Conservation (phyloP, 1,140 invertebrate genomes). For the Trissolcus basalis region DNA sequence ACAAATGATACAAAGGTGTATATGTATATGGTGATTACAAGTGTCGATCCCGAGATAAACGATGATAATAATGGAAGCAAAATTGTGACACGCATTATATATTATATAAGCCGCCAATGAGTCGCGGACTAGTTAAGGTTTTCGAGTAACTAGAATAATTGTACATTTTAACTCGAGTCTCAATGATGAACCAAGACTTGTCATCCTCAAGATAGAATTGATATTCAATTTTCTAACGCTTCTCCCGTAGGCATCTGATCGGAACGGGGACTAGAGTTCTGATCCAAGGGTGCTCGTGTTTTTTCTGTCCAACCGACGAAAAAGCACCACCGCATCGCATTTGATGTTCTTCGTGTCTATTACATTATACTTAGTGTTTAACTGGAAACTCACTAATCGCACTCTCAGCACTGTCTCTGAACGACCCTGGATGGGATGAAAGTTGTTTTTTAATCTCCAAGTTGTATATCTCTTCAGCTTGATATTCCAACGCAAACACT, state of each 20-base stretch:
- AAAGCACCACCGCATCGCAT: background rate
- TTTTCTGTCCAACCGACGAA: background rate
- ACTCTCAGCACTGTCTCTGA: constrained; percentile 22
- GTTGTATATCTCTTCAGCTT: constrained; percentile 18
- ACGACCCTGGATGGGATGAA: constrained; percentile 3
- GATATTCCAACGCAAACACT: background rate
- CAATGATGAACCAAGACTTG: constrained; percentile 10
- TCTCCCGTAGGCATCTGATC: constrained; percentile 19
- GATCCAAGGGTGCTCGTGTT: constrained; percentile 8
- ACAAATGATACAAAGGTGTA: background rate
- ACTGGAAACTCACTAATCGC: constrained; percentile 23
- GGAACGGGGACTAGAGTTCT: constrained; percentile 4
- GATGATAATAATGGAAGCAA: constrained; percentile 23
- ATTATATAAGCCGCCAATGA: no score
- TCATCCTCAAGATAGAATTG: constrained; percentile 27
- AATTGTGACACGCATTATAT: background rate
- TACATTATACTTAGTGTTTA: constrained; percentile 48
- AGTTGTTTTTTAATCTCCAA: constrained; percentile 20
- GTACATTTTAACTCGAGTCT: constrained; percentile 24
- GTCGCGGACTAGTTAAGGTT: constrained; percentile 29
- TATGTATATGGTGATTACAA: constrained; percentile 9
- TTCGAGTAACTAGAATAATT: constrained; percentile 24
- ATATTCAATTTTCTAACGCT: constrained; percentile 48
- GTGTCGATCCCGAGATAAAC: constrained; percentile 8
- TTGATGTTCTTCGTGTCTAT: constrained; percentile 65